Percentiles rank a stretch among this genome's conserved stretches.
These are phyloP conservation scores for Drosophila prostipennis DNA, from an alignment of 2,888 invertebrate genomes.

Conservation along the genomic window DNA sequence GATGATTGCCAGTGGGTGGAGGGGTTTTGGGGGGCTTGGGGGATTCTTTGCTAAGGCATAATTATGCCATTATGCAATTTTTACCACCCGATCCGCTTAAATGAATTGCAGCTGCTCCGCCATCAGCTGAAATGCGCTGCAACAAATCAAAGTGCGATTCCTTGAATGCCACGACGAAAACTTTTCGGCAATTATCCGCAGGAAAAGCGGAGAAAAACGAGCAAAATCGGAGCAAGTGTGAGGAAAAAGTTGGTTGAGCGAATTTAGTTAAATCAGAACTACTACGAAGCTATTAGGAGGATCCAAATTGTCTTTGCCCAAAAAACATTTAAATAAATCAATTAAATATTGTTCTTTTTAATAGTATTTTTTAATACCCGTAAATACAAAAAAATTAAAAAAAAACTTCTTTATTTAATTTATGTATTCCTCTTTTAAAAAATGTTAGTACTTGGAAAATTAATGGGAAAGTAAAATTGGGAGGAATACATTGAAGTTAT, in stretches of 20 bases:
- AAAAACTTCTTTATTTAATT: too few species aligned
- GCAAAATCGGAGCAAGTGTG: background rate
- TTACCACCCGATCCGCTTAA: constrained; percentile 46
- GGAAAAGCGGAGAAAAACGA: constrained; percentile 4
- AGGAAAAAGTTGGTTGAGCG: constrained; percentile 9
- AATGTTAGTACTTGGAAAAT: too few species aligned
- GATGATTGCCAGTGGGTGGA: background rate
- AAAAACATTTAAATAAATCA: background rate
- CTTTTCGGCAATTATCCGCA: constrained; percentile 67
- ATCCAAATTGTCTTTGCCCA: background rate
- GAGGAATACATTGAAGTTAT: too few species aligned
- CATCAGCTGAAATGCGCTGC: constrained; percentile 22
- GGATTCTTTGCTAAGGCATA: constrained; percentile 8
- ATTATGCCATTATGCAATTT: constrained; percentile 63
- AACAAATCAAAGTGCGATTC: constrained; percentile 64
- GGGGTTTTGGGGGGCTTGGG: background rate
- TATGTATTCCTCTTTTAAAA: too few species aligned
- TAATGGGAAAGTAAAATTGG: too few species aligned
- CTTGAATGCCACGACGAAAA: constrained; percentile 48
- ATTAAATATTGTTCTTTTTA: too few species aligned
- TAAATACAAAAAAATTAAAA: too few species aligned
- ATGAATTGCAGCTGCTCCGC: constrained; percentile 61
- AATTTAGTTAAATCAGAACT: constrained; percentile 4
- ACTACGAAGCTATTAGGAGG: background rate
- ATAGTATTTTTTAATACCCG: too few species aligned